phyloP scores from a whole-genome alignment of 2,113 vertebrate genomes.

The Calyptommatus sinebrachiatus region DNA sequence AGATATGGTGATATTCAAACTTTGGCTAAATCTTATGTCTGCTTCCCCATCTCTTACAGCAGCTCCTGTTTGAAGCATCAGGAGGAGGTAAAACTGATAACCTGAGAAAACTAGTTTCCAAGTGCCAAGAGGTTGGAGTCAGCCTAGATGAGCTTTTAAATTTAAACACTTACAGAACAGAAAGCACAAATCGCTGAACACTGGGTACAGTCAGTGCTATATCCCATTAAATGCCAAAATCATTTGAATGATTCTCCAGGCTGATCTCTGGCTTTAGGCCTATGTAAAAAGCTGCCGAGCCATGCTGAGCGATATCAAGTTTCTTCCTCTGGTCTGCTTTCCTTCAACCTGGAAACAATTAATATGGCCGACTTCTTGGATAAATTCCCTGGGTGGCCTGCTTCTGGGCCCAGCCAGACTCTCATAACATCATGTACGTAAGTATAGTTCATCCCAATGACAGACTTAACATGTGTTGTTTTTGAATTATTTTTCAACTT shows the following conservation, averaged over 20 bases:
- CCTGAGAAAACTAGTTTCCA: slow-evolving; percentile 90
- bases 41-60: slow-evolving; percentile 87
- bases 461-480: slow-evolving; percentile 74
- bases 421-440: slow-evolving; percentile 90
- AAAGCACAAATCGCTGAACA: slow-evolving; percentile 83
- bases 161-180: slow-evolving; percentile 85
- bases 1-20: slow-evolving; percentile 78
- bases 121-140: slow-evolving; percentile 94
- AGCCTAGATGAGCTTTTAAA: slow-evolving; percentile 92
- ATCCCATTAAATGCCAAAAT: slow-evolving; percentile 80
- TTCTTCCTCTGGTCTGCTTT: slow-evolving; percentile 68
- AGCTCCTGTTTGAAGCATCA: slow-evolving; percentile 94
- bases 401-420: slow-evolving; percentile 83
- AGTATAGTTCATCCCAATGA: slow-evolving; percentile 95
- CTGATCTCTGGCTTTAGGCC: slow-evolving; percentile 76
- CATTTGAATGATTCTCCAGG: slow-evolving; percentile 81
- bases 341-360: slow-evolving; percentile 75
- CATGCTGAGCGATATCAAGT: slow-evolving; percentile 75
- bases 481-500: slow-evolving; percentile 76
- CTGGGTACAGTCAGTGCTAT: slow-evolving; percentile 76
- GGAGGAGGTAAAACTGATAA: slow-evolving; percentile 91
- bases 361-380: slow-evolving; percentile 74
- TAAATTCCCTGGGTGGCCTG: slow-evolving; percentile 81
- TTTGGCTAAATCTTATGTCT: slow-evolving; percentile 78
- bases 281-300: slow-evolving; percentile 74